Evolutionary conservation across 2,888 invertebrate genomes (phyloP).

Genomic region (Galerucella calmariensis): DNA sequence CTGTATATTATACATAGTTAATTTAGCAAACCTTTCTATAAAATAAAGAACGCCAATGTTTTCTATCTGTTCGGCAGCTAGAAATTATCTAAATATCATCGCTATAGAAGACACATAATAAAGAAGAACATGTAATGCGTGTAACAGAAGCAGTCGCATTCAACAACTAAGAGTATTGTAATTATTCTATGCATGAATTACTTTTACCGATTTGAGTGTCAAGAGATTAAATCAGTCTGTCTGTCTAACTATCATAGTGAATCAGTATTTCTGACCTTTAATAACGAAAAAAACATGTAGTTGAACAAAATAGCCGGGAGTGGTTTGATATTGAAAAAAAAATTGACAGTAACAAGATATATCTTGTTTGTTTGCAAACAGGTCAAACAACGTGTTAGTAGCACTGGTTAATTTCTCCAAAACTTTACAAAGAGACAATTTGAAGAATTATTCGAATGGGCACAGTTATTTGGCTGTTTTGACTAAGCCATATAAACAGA

Average conservation of each 20-base stretch:
- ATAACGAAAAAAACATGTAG: background rate
- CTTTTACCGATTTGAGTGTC: slow-evolving; percentile 33
- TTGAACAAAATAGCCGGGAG: background rate
- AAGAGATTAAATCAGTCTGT: slow-evolving; percentile 27
- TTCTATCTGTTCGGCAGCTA: slow-evolving; percentile 24
- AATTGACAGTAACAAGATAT: background rate
- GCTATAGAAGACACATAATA: slow-evolving; percentile 39
- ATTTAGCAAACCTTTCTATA: background rate
- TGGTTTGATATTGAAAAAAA: background rate
- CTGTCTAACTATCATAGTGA: slow-evolving; percentile 17
- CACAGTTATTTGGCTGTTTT: too few species aligned
- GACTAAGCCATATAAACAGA: too few species aligned
- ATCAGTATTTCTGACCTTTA: background rate
- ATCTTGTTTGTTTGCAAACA: background rate
- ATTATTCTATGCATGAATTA: slow-evolving; percentile 34
- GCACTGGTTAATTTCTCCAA: too few species aligned
- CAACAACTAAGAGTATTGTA: slow-evolving; percentile 39
- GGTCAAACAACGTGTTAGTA: too few species aligned
- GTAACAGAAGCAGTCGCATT: slow-evolving; percentile 42
- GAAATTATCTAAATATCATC: slow-evolving; percentile 44
- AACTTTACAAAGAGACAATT: too few species aligned
- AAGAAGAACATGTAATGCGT: slow-evolving; percentile 39
- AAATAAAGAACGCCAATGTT: slow-evolving; percentile 20
- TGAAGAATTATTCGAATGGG: too few species aligned
- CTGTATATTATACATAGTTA: too few species aligned